Evolutionary conservation across 2,113 vertebrate genomes (phyloP).

Genomic region (Neomonachus schauinslandi): DNA sequence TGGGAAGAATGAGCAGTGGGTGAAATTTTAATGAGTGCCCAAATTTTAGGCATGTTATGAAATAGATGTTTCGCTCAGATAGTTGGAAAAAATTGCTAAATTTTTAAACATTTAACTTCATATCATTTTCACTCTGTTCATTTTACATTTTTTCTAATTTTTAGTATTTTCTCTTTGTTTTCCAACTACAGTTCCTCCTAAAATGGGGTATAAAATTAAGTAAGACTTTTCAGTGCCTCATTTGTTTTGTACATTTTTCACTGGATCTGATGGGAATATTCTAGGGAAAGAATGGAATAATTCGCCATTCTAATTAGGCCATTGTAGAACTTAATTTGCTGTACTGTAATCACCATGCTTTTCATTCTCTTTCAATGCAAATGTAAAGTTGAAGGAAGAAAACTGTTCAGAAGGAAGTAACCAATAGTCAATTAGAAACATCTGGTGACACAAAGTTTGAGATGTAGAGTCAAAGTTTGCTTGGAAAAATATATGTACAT

Average conservation of each 20-base stretch:
- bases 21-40: background rate
- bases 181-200: background rate
- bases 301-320: slow-evolving; percentile 64
- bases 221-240: slow-evolving; percentile 24
- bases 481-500: background rate
- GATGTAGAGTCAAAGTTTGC: background rate
- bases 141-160: background rate
- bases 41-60: background rate
- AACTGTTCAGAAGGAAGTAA: background rate
- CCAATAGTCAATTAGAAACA: slow-evolving; percentile 34
- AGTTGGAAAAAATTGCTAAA: background rate
- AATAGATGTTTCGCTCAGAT: background rate
- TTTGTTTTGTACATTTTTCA: slow-evolving; percentile 39
- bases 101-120: background rate
- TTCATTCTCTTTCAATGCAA: slow-evolving; percentile 55
- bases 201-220: slow-evolving; percentile 25
- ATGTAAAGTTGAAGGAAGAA: slow-evolving; percentile 53
- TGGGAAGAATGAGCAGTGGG: background rate
- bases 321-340: slow-evolving; percentile 67
- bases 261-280: slow-evolving; percentile 39
- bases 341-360: slow-evolving; percentile 57
- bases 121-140: background rate
- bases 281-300: slow-evolving; percentile 60
- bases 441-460: slow-evolving; percentile 36
- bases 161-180: slow-evolving; percentile 36